Percentiles rank a stretch among this genome's conserved stretches.
phyloP scores from a whole-genome alignment of 2,888 invertebrate species.

The Leptarthrus brevirostris region DNA sequence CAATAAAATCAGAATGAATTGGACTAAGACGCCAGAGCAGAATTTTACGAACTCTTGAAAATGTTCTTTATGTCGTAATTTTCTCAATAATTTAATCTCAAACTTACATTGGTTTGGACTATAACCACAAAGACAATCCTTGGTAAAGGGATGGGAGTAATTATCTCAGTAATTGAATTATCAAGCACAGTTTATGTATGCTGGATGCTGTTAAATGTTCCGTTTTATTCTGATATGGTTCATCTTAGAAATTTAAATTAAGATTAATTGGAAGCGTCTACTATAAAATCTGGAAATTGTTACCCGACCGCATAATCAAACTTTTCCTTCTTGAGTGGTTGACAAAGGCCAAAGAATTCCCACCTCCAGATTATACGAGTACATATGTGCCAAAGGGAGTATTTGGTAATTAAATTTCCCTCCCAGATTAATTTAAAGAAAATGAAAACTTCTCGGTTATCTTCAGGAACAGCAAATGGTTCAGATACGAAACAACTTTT shows the following conservation, averaged over 20 bases:
- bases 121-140: background rate
- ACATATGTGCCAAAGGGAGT: background rate
- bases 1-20: slow-evolving; percentile 24
- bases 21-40: background rate
- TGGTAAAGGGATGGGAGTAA: background rate
- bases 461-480: slow-evolving; percentile 11
- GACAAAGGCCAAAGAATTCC: background rate
- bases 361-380: background rate
- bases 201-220: background rate
- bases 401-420: slow-evolving; percentile 5
- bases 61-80: background rate
- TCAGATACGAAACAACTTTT: slow-evolving; percentile 22
- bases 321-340: background rate
- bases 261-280: background rate
- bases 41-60: background rate
- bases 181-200: background rate
- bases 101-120: no score
- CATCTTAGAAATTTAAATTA: slow-evolving; percentile 6
- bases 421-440: slow-evolving; percentile 22
- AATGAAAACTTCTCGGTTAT: background rate
- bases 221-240: background rate
- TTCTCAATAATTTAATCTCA: no score
- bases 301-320: slow-evolving; percentile 2
- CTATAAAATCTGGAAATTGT: background rate
- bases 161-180: background rate